Evolutionary conservation across 2,113 vertebrate species (phyloP).

Genomic region (Ailuropoda melanoleuca): DNA sequence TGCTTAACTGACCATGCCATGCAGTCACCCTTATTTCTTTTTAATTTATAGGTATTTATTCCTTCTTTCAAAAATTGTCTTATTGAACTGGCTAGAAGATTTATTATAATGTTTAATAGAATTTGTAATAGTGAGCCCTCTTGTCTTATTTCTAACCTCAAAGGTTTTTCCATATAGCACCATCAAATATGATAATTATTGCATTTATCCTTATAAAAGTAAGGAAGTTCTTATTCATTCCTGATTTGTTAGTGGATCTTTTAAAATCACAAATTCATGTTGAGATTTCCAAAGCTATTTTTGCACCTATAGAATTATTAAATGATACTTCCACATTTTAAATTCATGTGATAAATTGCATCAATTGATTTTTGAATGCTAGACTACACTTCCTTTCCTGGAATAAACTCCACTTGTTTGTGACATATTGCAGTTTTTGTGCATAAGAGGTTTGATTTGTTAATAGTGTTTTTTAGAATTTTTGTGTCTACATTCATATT

Average conservation of each 20-base stretch:
- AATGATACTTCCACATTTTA: not conserved
- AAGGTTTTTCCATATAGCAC: not conserved
- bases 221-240: not conserved
- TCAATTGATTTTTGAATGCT: not conserved
- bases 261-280: not conserved
- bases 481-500: not conserved
- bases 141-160: not conserved
- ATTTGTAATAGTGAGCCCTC: not conserved
- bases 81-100: not conserved
- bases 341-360: not conserved
- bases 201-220: not conserved
- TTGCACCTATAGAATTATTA: not conserved
- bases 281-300: not conserved
- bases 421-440: not conserved
- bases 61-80: not conserved
- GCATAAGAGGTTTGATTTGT: not conserved
- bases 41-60: not conserved
- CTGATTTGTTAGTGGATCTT: not conserved
- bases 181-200: not conserved
- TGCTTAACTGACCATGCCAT: not conserved
- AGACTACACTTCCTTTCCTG: not conserved
- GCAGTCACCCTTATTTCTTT: not conserved
- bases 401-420: not conserved
- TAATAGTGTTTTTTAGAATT: not conserved
- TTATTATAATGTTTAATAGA: not conserved